Evolutionary conservation across 2,888 invertebrate species (phyloP).

Genomic region (Melieria picta): DNA sequence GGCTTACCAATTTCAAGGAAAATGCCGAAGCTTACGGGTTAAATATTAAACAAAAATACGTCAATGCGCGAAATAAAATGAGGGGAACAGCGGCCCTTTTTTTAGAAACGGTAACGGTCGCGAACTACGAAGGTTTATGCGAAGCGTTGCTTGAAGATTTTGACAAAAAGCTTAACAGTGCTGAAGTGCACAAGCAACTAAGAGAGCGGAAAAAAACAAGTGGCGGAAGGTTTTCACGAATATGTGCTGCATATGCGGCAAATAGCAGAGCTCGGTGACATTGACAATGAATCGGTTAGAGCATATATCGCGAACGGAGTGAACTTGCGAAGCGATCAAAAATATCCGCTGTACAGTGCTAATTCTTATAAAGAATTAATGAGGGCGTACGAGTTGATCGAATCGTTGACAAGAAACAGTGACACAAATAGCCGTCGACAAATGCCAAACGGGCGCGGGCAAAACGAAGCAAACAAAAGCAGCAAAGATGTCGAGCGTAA

Average conservation of each 20-base stretch:
- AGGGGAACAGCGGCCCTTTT: constrained; percentile 38
- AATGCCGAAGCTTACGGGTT: constrained; percentile 33
- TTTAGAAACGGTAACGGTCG: constrained; percentile 34
- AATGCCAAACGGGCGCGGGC: no score
- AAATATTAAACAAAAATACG: constrained; percentile 35
- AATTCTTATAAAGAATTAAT: constrained; percentile 33
- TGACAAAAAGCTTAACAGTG: constrained; percentile 28
- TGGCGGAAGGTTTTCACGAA: no score
- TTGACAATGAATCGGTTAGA: no score
- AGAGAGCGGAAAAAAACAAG: constrained; percentile 32
- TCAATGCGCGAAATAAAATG: constrained; percentile 40
- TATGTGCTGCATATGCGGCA: no score
- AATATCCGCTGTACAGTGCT: constrained; percentile 29
- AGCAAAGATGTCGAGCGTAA: no score
- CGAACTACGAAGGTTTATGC: constrained; percentile 23
- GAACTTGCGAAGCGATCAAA: constrained; percentile 25
- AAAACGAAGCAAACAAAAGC: no score
- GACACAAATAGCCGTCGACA: no score
- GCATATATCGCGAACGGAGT: no score
- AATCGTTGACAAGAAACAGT: background rate
- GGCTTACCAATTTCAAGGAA: constrained; percentile 33
- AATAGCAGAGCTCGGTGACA: no score
- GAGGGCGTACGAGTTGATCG: constrained; percentile 23
- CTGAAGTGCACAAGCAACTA: constrained; percentile 33
- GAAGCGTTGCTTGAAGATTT: constrained; percentile 27